Evolutionary conservation across 1,140 invertebrate genomes (phyloP).

Genomic region (Aphelenchoides fujianensis): DNA sequence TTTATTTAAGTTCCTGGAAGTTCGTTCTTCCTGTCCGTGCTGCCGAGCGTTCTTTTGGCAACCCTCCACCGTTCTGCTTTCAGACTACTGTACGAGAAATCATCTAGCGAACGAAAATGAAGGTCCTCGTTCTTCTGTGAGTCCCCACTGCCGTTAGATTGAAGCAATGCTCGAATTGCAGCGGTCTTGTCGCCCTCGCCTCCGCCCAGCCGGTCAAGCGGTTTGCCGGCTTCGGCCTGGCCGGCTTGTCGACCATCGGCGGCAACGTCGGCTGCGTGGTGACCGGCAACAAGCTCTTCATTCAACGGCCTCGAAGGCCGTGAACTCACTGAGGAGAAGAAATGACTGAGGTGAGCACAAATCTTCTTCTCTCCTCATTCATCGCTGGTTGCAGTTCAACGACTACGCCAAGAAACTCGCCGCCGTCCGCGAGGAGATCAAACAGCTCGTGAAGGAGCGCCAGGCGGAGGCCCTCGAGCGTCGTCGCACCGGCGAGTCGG

Average conservation of each 20-base stretch:
- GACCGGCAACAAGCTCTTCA: conserved; percentile 35
- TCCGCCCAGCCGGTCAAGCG: conserved; percentile 37
- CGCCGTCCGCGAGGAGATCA: conserved; percentile 38
- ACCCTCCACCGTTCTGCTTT: too few relatives aligned
- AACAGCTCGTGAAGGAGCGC: conserved; percentile 19
- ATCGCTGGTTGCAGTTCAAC: too few relatives aligned
- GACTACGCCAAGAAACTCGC: conserved; percentile 35
- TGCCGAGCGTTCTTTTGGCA: too few relatives aligned
- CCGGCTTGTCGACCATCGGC: conserved; percentile 29
- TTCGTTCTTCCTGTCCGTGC: too few relatives aligned
- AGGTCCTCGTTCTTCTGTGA: conserved; percentile 7
- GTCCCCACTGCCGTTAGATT: neutral
- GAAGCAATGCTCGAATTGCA: neutral
- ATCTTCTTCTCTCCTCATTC: too few relatives aligned
- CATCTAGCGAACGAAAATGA: too few relatives aligned
- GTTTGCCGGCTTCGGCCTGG: conserved; percentile 38
- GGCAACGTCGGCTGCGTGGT: conserved; percentile 47
- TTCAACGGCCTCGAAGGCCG: conserved; percentile 42
- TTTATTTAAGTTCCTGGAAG: too few relatives aligned
- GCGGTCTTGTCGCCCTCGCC: conserved; percentile 2
- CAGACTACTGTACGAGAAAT: too few relatives aligned
- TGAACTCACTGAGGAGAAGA: conserved; percentile 40
- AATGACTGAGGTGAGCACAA: too few relatives aligned
- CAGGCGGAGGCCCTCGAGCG: neutral
- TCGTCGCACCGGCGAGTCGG: conserved; percentile 6